These are phyloP conservation scores for Notechis scutatus DNA, from an alignment of 2,113 vertebrate species.

Conservation along the genomic window DNA sequence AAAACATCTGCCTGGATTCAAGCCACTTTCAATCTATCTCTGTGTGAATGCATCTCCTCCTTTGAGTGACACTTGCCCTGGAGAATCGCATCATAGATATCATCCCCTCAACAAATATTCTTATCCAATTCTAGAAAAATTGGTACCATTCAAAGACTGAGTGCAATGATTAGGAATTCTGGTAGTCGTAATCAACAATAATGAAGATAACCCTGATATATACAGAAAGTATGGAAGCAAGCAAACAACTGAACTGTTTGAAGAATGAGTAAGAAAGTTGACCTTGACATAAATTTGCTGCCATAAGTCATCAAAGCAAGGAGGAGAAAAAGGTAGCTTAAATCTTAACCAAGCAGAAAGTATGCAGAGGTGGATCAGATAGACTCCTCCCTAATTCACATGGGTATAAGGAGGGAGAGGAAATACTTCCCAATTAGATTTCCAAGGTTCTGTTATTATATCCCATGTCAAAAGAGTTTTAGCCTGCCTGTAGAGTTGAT, in stretches of 20 bases:
- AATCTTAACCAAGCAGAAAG: background rate
- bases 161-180: background rate
- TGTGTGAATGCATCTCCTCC: background rate
- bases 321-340: background rate
- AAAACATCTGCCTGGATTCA: background rate
- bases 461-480: background rate
- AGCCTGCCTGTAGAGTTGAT: background rate
- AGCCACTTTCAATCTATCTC: background rate
- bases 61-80: background rate
- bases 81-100: background rate
- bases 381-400: background rate
- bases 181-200: background rate
- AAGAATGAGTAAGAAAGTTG: background rate
- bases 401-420: background rate
- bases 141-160: background rate
- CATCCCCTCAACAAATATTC: background rate
- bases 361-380: background rate
- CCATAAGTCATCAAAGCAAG: background rate
- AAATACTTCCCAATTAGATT: background rate
- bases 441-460: background rate
- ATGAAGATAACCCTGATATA: background rate
- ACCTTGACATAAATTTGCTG: background rate
- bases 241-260: background rate
- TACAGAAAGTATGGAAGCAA: background rate
- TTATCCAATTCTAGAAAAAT: background rate